Evolutionary conservation across 2,797 vertebrate species (phyloP).

Genomic region (Amblyraja radiata): DNA sequence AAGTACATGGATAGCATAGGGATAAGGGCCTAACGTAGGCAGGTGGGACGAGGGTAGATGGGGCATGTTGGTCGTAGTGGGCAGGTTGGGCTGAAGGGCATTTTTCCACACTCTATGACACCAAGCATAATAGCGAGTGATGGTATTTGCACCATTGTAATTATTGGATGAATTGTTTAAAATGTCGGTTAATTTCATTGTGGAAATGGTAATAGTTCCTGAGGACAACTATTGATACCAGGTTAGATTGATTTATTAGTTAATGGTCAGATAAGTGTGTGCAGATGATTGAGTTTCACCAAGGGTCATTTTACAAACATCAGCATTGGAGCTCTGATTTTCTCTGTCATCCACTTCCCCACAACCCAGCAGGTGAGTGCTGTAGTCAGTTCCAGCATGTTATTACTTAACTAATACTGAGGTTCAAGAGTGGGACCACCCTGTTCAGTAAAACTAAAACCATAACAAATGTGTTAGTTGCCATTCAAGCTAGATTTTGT

Average conservation of each 20-base stretch:
- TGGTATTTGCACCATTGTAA: not conserved
- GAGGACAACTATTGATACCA: not conserved
- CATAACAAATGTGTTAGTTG: not conserved
- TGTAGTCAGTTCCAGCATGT: not conserved
- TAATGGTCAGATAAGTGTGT: not conserved
- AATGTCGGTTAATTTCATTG: not conserved
- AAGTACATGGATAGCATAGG: too few relatives aligned
- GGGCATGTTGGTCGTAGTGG: too few relatives aligned
- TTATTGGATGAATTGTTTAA: not conserved
- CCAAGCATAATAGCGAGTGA: not conserved
- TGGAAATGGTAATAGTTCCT: not conserved
- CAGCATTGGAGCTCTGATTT: not conserved
- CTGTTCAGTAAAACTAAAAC: not conserved
- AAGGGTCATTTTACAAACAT: not conserved
- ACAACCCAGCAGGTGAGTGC: not conserved
- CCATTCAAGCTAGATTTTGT: not conserved
- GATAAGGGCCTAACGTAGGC: too few relatives aligned
- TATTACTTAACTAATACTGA: not conserved
- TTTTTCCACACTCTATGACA: not conserved
- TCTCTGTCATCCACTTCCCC: not conserved
- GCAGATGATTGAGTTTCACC: not conserved
- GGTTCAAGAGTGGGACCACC: not conserved
- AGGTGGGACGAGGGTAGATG: too few relatives aligned
- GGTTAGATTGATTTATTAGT: not conserved
- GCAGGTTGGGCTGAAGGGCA: too few relatives aligned